Percentiles rank a stretch among this genome's conserved stretches.
These are phyloP conservation scores for Cosmopolites sordidus DNA, from an alignment of 2,888 invertebrate species.

Conservation along the genomic window DNA sequence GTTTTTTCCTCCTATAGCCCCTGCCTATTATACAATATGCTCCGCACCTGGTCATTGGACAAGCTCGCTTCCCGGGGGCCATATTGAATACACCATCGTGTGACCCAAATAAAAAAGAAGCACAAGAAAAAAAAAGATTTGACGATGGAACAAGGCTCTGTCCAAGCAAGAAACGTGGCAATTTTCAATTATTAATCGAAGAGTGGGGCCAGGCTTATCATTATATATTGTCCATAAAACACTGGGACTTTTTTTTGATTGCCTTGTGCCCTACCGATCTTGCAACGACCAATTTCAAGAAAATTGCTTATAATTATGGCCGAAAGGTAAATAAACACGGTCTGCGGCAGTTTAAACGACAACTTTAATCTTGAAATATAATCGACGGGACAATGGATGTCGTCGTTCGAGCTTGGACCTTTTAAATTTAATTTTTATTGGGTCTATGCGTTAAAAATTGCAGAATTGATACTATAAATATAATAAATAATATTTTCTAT, in stretches of 20 bases:
- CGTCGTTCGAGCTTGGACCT: neutral
- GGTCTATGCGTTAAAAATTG: too few relatives aligned
- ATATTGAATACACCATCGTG: conserved; percentile 33
- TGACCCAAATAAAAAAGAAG: conserved; percentile 29
- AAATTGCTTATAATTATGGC: conserved; percentile 22
- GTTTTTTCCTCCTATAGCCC: too few relatives aligned
- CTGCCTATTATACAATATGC: conserved; percentile 36
- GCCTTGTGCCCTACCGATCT: conserved; percentile 18
- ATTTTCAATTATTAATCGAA: conserved; percentile 28
- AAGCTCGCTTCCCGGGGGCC: conserved; percentile 34
- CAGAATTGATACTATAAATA: too few relatives aligned
- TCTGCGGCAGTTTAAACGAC: neutral
- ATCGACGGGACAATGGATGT: neutral
- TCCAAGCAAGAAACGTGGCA: conserved; percentile 15
- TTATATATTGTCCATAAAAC: conserved; percentile 23
- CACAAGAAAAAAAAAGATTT: conserved; percentile 23
- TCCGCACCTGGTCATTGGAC: conserved; percentile 40
- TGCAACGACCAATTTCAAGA: conserved; percentile 19
- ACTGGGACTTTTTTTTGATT: conserved; percentile 17
- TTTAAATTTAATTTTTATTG: too few relatives aligned
- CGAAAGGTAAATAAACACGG: conserved; percentile 16
- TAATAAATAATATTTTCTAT: too few relatives aligned
- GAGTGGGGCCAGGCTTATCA: conserved; percentile 18
- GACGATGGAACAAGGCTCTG: conserved; percentile 19
- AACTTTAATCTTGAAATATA: neutral